These are phyloP conservation scores for Leptinotarsa lineolata DNA, from an alignment of 1,140 invertebrate species.

Conservation along the genomic window DNA sequence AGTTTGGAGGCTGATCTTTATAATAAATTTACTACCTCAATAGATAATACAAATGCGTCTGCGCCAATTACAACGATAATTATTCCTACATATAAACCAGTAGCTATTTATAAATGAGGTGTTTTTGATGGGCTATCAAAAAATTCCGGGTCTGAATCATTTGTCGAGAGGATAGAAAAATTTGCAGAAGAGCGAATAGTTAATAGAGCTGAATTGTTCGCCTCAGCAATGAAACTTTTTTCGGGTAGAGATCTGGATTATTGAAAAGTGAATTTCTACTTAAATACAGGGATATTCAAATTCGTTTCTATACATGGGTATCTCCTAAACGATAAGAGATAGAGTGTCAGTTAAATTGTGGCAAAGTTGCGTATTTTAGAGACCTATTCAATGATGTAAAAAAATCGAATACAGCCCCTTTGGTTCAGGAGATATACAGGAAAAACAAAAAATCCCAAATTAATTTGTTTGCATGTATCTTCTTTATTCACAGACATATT, in stretches of 20 bases:
- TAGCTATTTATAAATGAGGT: conserved; percentile 13
- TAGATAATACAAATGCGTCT: neutral
- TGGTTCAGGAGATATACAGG: conserved; percentile 44
- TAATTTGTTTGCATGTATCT: too few relatives aligned
- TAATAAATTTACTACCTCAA: neutral
- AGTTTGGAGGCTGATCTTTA: too few relatives aligned
- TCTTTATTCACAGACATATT: too few relatives aligned
- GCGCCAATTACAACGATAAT: neutral
- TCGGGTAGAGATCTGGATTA: conserved; percentile 44
- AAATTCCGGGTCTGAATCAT: conserved; percentile 38
- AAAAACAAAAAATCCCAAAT: too few relatives aligned
- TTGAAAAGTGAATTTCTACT: conserved; percentile 31
- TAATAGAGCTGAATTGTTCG: conserved; percentile 36
- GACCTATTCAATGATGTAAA: too few relatives aligned
- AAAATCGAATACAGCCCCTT: too few relatives aligned
- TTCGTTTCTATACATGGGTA: too few relatives aligned
- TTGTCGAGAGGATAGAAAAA: conserved; percentile 44
- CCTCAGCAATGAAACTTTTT: conserved; percentile 45
- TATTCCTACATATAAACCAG: neutral
- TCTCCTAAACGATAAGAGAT: too few relatives aligned
- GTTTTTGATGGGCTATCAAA: conserved; percentile 40
- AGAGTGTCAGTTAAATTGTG: too few relatives aligned
- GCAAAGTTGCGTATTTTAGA: too few relatives aligned
- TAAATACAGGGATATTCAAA: conserved; percentile 43
- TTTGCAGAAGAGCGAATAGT: conserved; percentile 41